Percentiles rank a stretch among this genome's conserved stretches.
These are phyloP conservation scores for Cephus rjabovi DNA, from an alignment of 2,888 invertebrate genomes.

Conservation along the genomic window DNA sequence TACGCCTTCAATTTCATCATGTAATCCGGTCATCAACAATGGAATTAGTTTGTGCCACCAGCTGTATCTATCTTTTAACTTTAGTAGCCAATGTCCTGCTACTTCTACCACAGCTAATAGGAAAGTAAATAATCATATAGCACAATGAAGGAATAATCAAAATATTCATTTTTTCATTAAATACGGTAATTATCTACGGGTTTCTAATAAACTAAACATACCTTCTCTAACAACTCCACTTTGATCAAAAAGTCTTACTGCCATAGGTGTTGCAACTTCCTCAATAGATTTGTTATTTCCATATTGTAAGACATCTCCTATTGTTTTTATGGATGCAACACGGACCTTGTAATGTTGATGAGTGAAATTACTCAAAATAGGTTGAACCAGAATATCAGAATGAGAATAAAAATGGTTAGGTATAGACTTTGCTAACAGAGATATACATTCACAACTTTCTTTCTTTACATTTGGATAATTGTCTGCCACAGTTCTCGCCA, in stretches of 20 bases:
- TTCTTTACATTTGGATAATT: slow-evolving; percentile 85
- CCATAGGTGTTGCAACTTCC: slow-evolving; percentile 81
- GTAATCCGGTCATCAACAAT: slow-evolving; percentile 83
- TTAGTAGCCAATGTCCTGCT: slow-evolving; percentile 82
- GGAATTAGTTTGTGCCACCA: slow-evolving; percentile 90
- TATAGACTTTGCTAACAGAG: slow-evolving; percentile 73
- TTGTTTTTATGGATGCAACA: slow-evolving; percentile 78
- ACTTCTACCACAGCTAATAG: slow-evolving; percentile 77
- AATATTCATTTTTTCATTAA: neutral
- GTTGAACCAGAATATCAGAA: slow-evolving; percentile 79
- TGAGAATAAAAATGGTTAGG: slow-evolving; percentile 80
- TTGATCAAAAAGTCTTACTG: slow-evolving; percentile 89
- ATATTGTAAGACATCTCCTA: slow-evolving; percentile 74
- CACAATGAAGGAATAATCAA: neutral
- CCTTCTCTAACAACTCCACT: slow-evolving; percentile 78
- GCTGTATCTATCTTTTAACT: slow-evolving; percentile 87
- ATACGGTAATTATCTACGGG: neutral
- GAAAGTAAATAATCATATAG: slow-evolving; percentile 5
- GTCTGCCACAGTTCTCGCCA: slow-evolving; percentile 80
- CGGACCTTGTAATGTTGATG: slow-evolving; percentile 89
- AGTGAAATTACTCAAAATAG: slow-evolving; percentile 77
- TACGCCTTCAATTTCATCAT: slow-evolving; percentile 84
- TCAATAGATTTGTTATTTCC: slow-evolving; percentile 80
- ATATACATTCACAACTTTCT: slow-evolving; percentile 79
- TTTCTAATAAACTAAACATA: slow-evolving; percentile 23